Conservation (phyloP, 2,888 invertebrate genomes). For the Megaustenia siamemsis region DNA sequence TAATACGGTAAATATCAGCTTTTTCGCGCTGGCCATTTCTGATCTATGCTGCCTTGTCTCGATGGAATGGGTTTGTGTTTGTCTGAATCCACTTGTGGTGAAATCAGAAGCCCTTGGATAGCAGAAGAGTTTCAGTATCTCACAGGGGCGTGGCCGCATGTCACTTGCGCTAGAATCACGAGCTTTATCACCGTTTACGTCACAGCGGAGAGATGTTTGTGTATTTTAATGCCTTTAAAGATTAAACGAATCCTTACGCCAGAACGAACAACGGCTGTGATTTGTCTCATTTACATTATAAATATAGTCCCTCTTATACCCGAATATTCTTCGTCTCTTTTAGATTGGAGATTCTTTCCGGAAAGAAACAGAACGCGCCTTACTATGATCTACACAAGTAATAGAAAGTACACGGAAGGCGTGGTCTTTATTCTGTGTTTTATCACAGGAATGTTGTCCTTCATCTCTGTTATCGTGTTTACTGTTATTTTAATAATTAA, state of each 20-base stretch:
- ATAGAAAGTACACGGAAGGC: not conserved
- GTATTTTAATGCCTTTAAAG: not conserved
- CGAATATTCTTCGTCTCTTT: not conserved
- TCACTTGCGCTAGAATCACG: not conserved
- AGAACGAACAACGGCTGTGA: not conserved
- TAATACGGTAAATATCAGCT: slow-evolving; percentile 1
- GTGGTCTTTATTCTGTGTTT: not conserved
- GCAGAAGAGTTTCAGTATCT: not conserved
- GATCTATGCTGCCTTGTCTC: not conserved
- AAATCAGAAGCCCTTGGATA: not conserved
- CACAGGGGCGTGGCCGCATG: slow-evolving; percentile 17
- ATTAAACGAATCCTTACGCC: not conserved
- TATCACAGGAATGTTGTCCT: not conserved
- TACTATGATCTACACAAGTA: not conserved
- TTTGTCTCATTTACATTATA: too few species aligned
- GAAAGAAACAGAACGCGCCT: not conserved
- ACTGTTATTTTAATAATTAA: not conserved
- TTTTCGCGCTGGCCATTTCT: not conserved
- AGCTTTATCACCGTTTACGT: not conserved
- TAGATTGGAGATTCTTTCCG: slow-evolving; percentile 2
- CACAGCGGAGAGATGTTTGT: not conserved
- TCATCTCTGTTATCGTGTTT: not conserved
- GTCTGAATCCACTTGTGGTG: not conserved
- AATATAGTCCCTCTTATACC: not conserved
- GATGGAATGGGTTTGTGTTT: not conserved